Evolutionary conservation across 2,888 invertebrate genomes (phyloP).

Genomic region (Abrostola tripartita): DNA sequence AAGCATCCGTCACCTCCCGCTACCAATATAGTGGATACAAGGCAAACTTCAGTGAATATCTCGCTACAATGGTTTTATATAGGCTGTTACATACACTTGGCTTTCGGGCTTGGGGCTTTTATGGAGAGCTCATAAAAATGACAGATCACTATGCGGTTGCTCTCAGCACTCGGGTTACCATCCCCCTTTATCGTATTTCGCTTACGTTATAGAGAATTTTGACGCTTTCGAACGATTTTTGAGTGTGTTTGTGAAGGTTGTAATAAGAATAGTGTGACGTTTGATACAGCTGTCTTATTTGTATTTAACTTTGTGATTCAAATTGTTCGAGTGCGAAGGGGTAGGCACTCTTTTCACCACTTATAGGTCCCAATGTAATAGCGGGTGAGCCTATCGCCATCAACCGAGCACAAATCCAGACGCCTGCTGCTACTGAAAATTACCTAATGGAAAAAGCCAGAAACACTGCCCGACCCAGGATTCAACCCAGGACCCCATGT

Average conservation of each 20-base stretch:
- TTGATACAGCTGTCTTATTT: not conserved
- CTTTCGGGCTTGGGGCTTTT: conserved; percentile 80
- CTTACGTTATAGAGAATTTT: conserved; percentile 39
- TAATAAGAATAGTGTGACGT: not conserved
- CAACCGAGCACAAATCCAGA: no score
- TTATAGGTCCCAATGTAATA: no score
- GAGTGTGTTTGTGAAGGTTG: conserved; percentile 9
- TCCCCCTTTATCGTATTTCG: conserved; percentile 50
- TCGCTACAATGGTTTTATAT: conserved; percentile 80
- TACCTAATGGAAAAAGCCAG: no score
- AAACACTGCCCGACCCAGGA: no score
- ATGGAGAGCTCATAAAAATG: conserved; percentile 84
- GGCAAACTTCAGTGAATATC: conserved; percentile 77
- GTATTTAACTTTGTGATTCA: not conserved
- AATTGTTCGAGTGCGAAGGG: no score
- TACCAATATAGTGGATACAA: conserved; percentile 70
- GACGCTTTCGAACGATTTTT: conserved; percentile 6
- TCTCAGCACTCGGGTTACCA: conserved; percentile 61
- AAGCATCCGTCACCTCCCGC: conserved; percentile 52
- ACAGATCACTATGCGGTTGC: conserved; percentile 77
- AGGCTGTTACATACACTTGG: conserved; percentile 85
- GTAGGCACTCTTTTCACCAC: no score
- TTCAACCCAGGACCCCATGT: no score
- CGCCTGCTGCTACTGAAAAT: no score
- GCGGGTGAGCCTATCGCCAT: no score